phyloP scores from a whole-genome alignment of 1,140 invertebrate genomes.

The Heliconius hewitsoni region DNA sequence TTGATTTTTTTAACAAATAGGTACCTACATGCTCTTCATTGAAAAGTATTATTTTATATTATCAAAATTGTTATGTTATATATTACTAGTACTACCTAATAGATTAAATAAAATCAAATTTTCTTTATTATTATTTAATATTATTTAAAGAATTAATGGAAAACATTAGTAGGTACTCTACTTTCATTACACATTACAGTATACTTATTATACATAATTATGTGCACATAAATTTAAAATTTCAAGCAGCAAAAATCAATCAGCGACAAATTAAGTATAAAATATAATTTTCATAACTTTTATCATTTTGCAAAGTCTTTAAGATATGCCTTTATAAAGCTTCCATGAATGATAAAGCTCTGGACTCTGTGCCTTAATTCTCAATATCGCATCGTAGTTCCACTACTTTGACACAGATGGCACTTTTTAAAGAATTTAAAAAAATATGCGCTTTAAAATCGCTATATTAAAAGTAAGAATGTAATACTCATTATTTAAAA shows the following conservation, averaged over 20 bases:
- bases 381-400: constrained; percentile 28
- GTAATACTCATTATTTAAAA: neutral
- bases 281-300: neutral
- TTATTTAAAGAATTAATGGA: neutral
- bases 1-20: too few species aligned
- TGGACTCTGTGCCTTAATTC: neutral
- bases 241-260: neutral
- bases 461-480: neutral
- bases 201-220: too few species aligned
- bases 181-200: neutral
- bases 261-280: neutral
- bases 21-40: too few species aligned
- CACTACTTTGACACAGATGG: neutral
- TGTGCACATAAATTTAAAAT: too few species aligned
- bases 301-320: neutral
- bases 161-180: neutral
- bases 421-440: too few species aligned
- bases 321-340: neutral
- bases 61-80: too few species aligned
- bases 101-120: neutral
- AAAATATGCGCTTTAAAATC: neutral
- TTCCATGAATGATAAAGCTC: neutral
- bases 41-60: too few species aligned
- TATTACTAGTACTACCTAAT: too few species aligned
- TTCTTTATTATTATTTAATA: neutral